Conservation (phyloP, 1,140 invertebrate species). For the Platyura marginata region DNA sequence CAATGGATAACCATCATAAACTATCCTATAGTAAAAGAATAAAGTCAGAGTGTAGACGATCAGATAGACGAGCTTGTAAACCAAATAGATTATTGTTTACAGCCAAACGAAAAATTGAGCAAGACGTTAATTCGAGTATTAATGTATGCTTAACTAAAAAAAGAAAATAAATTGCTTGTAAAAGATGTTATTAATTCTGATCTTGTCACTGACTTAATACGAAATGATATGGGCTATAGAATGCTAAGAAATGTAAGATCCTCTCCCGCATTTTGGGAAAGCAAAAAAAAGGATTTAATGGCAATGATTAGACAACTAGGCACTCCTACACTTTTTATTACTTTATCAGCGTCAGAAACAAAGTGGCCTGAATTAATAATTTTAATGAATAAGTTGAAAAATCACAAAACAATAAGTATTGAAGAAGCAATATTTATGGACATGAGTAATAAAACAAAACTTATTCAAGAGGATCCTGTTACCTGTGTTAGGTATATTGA, state of each 20-base stretch:
- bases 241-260: constrained; percentile 7
- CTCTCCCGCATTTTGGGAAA: constrained; percentile 11
- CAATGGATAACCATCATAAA: neutral
- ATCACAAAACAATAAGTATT: constrained; percentile 1
- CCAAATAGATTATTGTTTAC: neutral
- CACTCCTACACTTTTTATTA: constrained; percentile 18
- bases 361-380: constrained; percentile 20
- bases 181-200: neutral
- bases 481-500: constrained; percentile 3
- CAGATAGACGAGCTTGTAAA: neutral
- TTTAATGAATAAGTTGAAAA: constrained; percentile 15
- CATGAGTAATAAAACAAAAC: neutral
- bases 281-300: constrained; percentile 21
- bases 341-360: constrained; percentile 21
- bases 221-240: constrained; percentile 8
- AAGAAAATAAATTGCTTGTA: neutral
- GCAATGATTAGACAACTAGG: constrained; percentile 24
- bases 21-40: neutral
- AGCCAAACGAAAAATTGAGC: neutral
- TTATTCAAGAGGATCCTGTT: constrained; percentile 3
- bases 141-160: neutral
- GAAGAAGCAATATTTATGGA: neutral
- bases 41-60: neutral
- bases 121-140: neutral
- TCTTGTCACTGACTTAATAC: constrained; percentile 3